phyloP scores from a whole-genome alignment of 2,113 vertebrate species.

The Varanus salvator region DNA sequence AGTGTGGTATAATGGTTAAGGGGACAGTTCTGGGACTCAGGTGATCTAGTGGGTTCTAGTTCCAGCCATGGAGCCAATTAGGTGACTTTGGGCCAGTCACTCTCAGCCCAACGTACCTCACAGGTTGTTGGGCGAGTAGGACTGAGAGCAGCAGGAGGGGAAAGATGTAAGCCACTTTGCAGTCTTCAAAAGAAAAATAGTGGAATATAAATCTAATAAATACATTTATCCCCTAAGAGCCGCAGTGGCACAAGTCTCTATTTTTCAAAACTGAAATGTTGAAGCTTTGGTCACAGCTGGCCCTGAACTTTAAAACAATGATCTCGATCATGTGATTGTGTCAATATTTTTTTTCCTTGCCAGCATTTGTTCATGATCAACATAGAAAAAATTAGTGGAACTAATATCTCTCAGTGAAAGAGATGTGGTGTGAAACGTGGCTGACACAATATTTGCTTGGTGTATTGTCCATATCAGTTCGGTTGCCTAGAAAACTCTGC shows the following conservation, averaged over 20 bases:
- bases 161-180: too few species aligned
- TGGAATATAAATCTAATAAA: too few species aligned
- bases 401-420: background rate
- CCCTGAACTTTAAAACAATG: too few species aligned
- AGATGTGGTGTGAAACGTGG: background rate
- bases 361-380: slow-evolving; percentile 18
- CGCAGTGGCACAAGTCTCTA: background rate
- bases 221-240: background rate
- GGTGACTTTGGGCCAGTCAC: too few species aligned
- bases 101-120: too few species aligned
- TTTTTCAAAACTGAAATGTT: background rate
- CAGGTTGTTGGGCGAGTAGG: too few species aligned
- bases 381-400: background rate
- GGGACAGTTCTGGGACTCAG: too few species aligned
- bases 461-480: slow-evolving; percentile 2
- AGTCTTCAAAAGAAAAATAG: too few species aligned
- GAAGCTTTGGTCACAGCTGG: background rate
- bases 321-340: background rate
- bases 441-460: slow-evolving; percentile 14
- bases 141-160: too few species aligned
- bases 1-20: too few species aligned
- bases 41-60: too few species aligned
- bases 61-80: too few species aligned
- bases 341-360: background rate
- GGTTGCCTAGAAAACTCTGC: slow-evolving; percentile 8